phyloP scores from a whole-genome alignment of 1,140 invertebrate genomes.

The Triops longicaudatus region DNA sequence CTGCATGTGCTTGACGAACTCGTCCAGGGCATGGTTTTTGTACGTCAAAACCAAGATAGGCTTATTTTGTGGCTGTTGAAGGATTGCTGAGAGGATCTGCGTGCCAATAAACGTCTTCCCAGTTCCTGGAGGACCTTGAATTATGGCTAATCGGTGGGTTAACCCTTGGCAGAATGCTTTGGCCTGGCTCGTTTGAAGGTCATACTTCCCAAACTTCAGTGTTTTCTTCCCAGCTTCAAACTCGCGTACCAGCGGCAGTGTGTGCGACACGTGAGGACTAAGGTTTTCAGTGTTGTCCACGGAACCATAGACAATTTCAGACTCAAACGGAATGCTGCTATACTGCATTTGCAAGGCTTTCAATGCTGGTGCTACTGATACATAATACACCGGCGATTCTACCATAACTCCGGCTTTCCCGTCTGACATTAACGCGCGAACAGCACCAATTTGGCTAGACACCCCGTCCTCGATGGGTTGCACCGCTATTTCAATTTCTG shows the following conservation, averaged over 20 bases:
- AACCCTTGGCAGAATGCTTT: constrained; percentile 20
- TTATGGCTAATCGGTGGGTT: constrained; percentile 35
- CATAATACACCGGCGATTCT: constrained; percentile 24
- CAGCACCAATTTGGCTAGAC: not conserved
- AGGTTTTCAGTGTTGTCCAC: not conserved
- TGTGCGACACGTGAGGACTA: not conserved
- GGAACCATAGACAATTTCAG: constrained; percentile 19
- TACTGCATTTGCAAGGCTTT: constrained; percentile 19
- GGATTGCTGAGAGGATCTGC: constrained; percentile 32
- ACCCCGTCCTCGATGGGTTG: constrained; percentile 10
- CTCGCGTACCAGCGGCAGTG: not conserved
- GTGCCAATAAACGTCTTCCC: constrained; percentile 47
- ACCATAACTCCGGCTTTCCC: constrained; percentile 14
- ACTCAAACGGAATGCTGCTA: constrained; percentile 18
- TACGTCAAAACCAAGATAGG: constrained; percentile 49
- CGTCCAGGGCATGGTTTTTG: constrained; percentile 51
- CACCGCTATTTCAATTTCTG: constrained; percentile 10
- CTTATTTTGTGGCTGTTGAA: not conserved
- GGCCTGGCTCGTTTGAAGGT: constrained; percentile 9
- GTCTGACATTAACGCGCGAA: constrained; percentile 22
- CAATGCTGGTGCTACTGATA: constrained; percentile 18
- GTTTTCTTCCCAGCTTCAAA: not conserved
- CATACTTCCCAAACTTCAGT: not conserved
- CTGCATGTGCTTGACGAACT: constrained; percentile 47
- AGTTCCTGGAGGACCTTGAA: constrained; percentile 51